Evolutionary conservation across 2,113 vertebrate genomes (phyloP).

Genomic region (Halcyon senegalensis): DNA sequence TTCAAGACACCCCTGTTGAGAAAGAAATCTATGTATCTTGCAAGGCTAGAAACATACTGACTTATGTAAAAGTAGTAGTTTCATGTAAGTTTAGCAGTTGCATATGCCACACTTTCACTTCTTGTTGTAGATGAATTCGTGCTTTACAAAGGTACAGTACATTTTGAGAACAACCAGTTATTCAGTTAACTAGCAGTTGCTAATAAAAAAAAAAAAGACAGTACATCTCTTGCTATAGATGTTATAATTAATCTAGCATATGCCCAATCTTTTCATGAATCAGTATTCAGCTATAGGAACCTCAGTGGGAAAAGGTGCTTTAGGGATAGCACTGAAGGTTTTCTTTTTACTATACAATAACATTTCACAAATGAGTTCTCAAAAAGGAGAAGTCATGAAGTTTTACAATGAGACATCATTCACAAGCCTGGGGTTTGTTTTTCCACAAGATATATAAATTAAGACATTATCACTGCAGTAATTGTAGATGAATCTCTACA

Average conservation of each 20-base stretch:
- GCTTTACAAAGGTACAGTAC: not conserved
- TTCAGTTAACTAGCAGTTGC: not conserved
- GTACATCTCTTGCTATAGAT: not conserved
- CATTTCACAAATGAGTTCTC: constrained; percentile 38
- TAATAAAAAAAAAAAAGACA: not conserved
- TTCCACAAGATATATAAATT: constrained; percentile 15
- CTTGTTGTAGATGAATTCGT: not conserved
- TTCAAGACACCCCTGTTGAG: not conserved
- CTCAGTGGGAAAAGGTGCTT: constrained; percentile 5
- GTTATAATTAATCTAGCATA: not conserved
- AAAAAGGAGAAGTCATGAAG: not conserved
- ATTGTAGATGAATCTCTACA: not conserved
- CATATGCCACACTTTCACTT: not conserved
- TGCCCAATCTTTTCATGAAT: not conserved
- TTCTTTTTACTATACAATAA: not conserved
- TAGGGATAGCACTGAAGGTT: not conserved
- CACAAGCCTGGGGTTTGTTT: constrained; percentile 9
- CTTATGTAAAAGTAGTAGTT: constrained; percentile 16
- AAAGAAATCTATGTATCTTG: not conserved
- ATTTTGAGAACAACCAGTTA: not conserved
- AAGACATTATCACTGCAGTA: constrained; percentile 18
- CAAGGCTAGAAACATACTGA: not conserved
- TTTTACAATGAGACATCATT: constrained; percentile 9
- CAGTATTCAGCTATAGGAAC: not conserved
- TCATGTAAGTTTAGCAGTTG: not conserved